phyloP scores from a whole-genome alignment of 2,113 vertebrate species.

The Cynocephalus volans region DNA sequence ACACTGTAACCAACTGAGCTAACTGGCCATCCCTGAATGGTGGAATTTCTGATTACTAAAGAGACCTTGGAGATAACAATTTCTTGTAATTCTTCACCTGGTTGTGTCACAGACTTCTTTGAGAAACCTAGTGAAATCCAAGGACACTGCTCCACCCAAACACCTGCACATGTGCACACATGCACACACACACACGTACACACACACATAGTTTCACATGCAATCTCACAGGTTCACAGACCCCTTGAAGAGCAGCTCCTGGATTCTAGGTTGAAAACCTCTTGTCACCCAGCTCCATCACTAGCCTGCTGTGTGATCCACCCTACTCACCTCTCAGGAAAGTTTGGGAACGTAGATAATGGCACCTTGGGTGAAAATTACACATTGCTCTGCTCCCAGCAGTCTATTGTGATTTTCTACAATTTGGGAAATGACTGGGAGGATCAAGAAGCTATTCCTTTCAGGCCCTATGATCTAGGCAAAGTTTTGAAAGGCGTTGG shows the following conservation, averaged over 20 bases:
- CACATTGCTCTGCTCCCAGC: background rate
- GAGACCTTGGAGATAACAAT: background rate
- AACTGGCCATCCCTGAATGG: background rate
- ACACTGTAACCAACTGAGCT: too few species aligned
- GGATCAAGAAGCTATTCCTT: background rate
- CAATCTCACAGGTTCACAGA: background rate
- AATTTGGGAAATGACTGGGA: background rate
- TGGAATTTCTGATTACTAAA: background rate
- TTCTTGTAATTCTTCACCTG: background rate
- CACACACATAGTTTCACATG: background rate
- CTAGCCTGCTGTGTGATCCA: background rate
- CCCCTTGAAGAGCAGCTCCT: background rate
- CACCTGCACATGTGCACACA: rapidly evolving
- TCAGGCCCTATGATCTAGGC: background rate
- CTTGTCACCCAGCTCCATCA: background rate
- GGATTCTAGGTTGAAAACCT: background rate
- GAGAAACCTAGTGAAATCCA: background rate
- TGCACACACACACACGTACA: rapidly evolving
- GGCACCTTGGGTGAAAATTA: background rate
- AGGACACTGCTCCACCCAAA: background rate
- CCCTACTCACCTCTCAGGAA: background rate
- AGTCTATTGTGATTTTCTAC: conserved; percentile 31
- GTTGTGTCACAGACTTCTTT: conserved; percentile 16
- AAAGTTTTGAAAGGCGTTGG: background rate
- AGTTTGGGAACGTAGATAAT: background rate